Conservation (phyloP, 2,888 invertebrate genomes). For the Polydrusus cervinus region DNA sequence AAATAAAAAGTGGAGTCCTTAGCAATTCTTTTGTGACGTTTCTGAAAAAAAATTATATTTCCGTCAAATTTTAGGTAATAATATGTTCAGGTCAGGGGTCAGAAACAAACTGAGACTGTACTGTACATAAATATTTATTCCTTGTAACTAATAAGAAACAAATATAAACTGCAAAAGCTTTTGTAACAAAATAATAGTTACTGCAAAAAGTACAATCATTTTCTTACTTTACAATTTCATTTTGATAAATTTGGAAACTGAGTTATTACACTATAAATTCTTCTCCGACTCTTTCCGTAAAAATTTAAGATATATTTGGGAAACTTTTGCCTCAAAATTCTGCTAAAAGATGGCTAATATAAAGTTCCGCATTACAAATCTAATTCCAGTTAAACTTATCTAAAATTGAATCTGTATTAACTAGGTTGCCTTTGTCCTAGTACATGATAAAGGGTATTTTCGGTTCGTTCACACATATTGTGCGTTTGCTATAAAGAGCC, state of each 20-base stretch:
- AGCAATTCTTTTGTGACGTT: conserved; percentile 1
- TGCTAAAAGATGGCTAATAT: conserved; percentile 48
- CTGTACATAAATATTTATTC: too few relatives aligned
- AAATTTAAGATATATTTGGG: conserved; percentile 36
- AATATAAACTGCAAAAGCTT: too few relatives aligned
- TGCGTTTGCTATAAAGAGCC: neutral
- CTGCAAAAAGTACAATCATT: too few relatives aligned
- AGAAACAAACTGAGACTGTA: too few relatives aligned
- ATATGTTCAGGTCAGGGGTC: too few relatives aligned
- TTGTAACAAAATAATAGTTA: too few relatives aligned
- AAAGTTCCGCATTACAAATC: conserved; percentile 39
- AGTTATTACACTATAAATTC: conserved; percentile 48
- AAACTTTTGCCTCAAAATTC: conserved; percentile 40
- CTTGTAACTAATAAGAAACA: too few relatives aligned
- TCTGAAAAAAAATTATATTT: neutral
- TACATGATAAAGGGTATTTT: neutral
- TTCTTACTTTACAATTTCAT: conserved; percentile 15
- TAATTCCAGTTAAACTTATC: conserved; percentile 47
- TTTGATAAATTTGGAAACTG: conserved; percentile 41
- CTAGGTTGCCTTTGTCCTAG: conserved; percentile 11
- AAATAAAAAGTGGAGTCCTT: conserved; percentile 7
- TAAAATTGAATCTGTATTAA: conserved; percentile 33
- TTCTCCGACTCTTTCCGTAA: conserved; percentile 40
- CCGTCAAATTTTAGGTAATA: too few relatives aligned
- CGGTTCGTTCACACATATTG: neutral